These are phyloP conservation scores for Xyrauchen texanus DNA, from an alignment of 2,113 vertebrate genomes.

Conservation along the genomic window DNA sequence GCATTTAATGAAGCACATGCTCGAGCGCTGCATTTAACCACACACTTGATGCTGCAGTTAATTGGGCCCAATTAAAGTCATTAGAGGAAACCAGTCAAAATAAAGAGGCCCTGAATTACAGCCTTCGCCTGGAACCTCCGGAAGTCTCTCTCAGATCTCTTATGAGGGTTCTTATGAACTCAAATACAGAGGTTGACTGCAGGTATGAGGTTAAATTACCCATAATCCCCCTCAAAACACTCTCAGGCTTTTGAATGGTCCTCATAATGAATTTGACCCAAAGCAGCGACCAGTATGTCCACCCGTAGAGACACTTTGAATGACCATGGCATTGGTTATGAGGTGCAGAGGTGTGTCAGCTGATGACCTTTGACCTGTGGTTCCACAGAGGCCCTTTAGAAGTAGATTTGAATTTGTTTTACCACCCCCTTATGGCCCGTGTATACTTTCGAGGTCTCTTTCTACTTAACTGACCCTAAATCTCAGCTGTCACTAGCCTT, in stretches of 20 bases:
- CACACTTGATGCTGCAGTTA: too few relatives aligned
- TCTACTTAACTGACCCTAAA: constrained; percentile 33
- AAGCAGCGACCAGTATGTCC: background rate
- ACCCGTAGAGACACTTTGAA: background rate
- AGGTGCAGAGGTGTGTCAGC: constrained; percentile 37
- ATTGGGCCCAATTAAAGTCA: too few relatives aligned
- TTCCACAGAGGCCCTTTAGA: constrained; percentile 39
- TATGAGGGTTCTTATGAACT: background rate
- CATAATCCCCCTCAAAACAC: constrained; percentile 14
- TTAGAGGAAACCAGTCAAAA: too few relatives aligned
- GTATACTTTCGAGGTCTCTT: constrained; percentile 16
- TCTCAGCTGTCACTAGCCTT: constrained; percentile 3
- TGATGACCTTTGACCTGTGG: constrained; percentile 38
- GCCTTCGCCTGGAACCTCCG: constrained; percentile 13
- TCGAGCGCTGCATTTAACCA: too few relatives aligned
- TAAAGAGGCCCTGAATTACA: constrained; percentile 44
- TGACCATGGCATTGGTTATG: constrained; percentile 55
- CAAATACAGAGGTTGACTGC: background rate
- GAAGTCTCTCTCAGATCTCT: constrained; percentile 28
- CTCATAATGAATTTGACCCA: constrained; percentile 38
- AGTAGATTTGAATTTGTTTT: background rate
- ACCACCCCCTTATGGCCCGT: background rate
- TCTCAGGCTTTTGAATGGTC: background rate
- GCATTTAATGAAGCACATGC: too few relatives aligned
- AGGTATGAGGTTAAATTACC: background rate